Percentiles rank a stretch among this genome's conserved stretches.
These are phyloP conservation scores for Phoxinus phoxinus DNA, from an alignment of 2,113 vertebrate genomes.

Conservation along the genomic window DNA sequence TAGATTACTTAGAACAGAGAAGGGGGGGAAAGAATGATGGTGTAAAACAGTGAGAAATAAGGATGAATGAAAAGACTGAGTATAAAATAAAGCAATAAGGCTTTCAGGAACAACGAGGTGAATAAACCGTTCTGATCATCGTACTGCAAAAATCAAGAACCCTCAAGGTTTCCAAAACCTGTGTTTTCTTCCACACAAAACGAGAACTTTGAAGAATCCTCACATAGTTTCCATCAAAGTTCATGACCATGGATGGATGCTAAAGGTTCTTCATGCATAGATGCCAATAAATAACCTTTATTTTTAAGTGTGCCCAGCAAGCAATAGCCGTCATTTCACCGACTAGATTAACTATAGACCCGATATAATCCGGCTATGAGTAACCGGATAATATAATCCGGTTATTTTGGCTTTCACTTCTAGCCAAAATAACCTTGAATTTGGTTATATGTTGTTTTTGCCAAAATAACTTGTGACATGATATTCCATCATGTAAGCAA, in stretches of 20 bases:
- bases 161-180: background rate
- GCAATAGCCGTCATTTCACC: too few species aligned
- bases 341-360: too few species aligned
- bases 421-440: too few species aligned
- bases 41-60: background rate
- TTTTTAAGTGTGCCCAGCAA: background rate
- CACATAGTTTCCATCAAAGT: background rate
- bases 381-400: too few species aligned
- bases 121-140: background rate
- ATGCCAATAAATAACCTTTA: background rate
- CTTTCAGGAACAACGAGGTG: background rate
- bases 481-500: too few species aligned
- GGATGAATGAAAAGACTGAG: background rate
- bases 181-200: background rate
- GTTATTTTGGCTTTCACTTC: too few species aligned
- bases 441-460: too few species aligned
- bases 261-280: background rate
- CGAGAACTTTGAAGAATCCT: background rate
- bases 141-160: background rate
- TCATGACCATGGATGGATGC: background rate
- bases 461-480: too few species aligned
- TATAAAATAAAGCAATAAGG: background rate
- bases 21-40: background rate
- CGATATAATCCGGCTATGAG: too few species aligned
- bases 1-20: background rate